phyloP scores from a whole-genome alignment of 2,888 invertebrate species.

The Eupithecia pulchellata region DNA sequence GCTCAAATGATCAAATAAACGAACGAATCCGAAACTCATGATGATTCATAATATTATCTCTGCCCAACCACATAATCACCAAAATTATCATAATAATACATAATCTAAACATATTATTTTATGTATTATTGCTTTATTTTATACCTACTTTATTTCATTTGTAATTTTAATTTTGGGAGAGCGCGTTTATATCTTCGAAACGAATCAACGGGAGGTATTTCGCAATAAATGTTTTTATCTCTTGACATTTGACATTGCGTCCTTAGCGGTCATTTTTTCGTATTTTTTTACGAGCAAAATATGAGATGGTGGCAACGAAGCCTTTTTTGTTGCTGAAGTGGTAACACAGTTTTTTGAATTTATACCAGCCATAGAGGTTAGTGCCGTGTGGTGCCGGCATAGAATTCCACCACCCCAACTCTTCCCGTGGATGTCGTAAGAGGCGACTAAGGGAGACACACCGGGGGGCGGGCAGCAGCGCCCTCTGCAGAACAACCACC shows the following conservation, averaged over 20 bases:
- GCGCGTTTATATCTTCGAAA: background rate
- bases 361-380: background rate
- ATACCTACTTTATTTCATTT: background rate
- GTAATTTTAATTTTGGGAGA: background rate
- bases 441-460: too few species aligned
- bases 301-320: background rate
- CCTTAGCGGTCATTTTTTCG: conserved; percentile 7
- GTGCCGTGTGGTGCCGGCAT: too few species aligned
- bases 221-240: conserved; percentile 9
- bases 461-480: too few species aligned
- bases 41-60: too few species aligned
- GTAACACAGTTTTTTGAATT: background rate
- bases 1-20: too few species aligned
- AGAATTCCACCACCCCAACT: too few species aligned
- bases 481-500: too few species aligned
- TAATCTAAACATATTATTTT: too few species aligned
- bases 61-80: too few species aligned
- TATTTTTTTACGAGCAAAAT: conserved; percentile 6
- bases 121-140: background rate
- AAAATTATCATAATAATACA: too few species aligned
- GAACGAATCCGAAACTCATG: too few species aligned
- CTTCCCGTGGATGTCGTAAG: too few species aligned
- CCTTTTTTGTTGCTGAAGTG: background rate
- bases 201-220: conserved; percentile 5
- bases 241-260: conserved; percentile 6